Conservation (phyloP, 37 sponge, comb jelly and placozoan species). For the Hormiphora californensis region DNA sequence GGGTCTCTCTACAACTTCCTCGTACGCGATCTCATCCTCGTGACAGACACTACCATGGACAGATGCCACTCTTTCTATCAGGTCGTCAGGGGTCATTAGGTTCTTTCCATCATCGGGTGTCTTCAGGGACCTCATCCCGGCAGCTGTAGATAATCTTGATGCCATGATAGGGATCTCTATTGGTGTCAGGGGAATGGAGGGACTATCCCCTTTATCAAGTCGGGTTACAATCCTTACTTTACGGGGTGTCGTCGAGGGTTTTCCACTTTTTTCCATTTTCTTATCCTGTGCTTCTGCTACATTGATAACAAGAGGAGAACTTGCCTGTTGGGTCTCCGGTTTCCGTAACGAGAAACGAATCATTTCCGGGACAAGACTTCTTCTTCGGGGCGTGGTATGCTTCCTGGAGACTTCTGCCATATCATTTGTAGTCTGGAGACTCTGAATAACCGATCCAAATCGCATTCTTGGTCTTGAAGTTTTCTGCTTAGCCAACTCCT, state of each 20-base stretch:
- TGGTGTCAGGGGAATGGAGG: background rate
- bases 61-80: background rate
- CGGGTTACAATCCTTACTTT: background rate
- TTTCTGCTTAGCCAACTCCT: background rate
- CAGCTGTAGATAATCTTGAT: background rate
- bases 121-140: background rate
- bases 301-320: background rate
- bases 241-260: background rate
- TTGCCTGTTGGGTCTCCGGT: background rate
- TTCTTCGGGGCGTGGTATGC: background rate
- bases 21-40: conserved; percentile 37
- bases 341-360: background rate
- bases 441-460: conserved; percentile 5
- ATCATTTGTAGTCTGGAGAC: background rate
- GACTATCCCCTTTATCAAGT: background rate
- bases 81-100: background rate
- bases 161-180: background rate
- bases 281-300: background rate
- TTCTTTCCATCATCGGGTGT: too few relatives aligned
- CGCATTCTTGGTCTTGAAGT: background rate
- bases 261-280: background rate
- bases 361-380: background rate
- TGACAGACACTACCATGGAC: conserved; percentile 23
- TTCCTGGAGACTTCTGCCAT: too few relatives aligned
- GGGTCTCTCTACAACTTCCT: background rate